Percentiles rank a stretch among this genome's conserved stretches.
These are phyloP conservation scores for Drosophila yooni DNA, from an alignment of 2,888 invertebrate genomes.

Conservation along the genomic window DNA sequence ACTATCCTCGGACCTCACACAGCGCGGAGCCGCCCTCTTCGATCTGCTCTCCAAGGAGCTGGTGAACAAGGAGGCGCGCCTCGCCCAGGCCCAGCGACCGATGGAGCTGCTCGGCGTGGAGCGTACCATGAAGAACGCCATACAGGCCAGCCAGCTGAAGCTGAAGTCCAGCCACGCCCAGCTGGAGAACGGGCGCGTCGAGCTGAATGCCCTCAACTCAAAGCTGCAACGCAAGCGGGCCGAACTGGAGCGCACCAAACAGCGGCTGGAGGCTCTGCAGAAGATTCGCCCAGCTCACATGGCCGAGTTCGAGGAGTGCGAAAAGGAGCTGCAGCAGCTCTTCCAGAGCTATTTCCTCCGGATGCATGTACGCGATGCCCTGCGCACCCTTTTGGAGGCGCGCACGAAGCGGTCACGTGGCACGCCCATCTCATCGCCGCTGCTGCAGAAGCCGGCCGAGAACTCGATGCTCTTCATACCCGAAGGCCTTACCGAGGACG, in stretches of 20 bases:
- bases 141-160: constrained; percentile 89
- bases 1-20: constrained; percentile 95
- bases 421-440: constrained; percentile 78
- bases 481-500: constrained; percentile 83
- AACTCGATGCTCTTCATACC: constrained; percentile 83
- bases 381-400: constrained; percentile 91
- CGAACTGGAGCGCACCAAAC: constrained; percentile 96
- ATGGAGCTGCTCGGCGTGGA: constrained; percentile 94
- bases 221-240: constrained; percentile 96
- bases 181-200: constrained; percentile 94
- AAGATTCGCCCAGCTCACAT: constrained; percentile 98
- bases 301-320: constrained; percentile 96
- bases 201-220: constrained; percentile 94
- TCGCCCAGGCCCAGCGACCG: constrained; percentile 92
- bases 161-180: constrained; percentile 90
- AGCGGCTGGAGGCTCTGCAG: constrained; percentile 95
- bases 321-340: constrained; percentile 92
- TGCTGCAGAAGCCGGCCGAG: constrained; percentile 82
- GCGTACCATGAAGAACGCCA: constrained; percentile 90
- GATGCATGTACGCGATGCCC: constrained; percentile 93
- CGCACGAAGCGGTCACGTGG: constrained; percentile 71
- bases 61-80: constrained; percentile 92
- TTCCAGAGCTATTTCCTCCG: constrained; percentile 95
- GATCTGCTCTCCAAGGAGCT: constrained; percentile 96
- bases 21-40: constrained; percentile 94